Conservation (phyloP, 2,113 vertebrate genomes). For the Lamprotornis superbus region DNA sequence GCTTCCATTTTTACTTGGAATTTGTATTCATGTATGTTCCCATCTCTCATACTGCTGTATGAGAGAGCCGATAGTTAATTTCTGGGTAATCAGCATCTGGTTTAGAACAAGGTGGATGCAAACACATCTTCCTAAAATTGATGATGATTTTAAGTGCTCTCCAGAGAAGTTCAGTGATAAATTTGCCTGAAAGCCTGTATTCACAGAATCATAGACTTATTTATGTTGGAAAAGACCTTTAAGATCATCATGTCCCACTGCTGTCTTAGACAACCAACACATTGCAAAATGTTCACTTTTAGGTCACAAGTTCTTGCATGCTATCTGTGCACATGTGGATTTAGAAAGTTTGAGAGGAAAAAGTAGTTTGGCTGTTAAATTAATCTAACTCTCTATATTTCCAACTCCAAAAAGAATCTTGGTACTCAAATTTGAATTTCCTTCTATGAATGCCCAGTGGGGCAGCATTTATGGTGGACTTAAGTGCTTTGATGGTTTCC, state of each 20-base stretch:
- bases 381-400: neutral
- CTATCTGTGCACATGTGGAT: neutral
- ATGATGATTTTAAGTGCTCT: neutral
- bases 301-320: neutral
- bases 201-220: neutral
- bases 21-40: neutral
- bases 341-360: neutral
- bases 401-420: neutral
- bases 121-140: neutral
- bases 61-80: neutral
- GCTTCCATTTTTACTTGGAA: neutral
- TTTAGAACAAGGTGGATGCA: neutral
- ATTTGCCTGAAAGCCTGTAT: neutral
- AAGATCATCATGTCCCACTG: neutral
- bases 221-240: neutral
- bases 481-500: neutral
- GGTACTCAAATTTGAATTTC: neutral
- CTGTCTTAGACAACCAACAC: neutral
- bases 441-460: neutral
- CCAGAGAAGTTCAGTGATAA: neutral
- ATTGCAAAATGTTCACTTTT: neutral
- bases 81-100: neutral
- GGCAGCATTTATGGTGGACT: neutral
- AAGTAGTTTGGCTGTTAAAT: neutral
- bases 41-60: neutral